Evolutionary conservation across 1,140 invertebrate species (phyloP), one percentile per base, ranked within the genome.

Genomic region (Papilio glaucus): DNA sequence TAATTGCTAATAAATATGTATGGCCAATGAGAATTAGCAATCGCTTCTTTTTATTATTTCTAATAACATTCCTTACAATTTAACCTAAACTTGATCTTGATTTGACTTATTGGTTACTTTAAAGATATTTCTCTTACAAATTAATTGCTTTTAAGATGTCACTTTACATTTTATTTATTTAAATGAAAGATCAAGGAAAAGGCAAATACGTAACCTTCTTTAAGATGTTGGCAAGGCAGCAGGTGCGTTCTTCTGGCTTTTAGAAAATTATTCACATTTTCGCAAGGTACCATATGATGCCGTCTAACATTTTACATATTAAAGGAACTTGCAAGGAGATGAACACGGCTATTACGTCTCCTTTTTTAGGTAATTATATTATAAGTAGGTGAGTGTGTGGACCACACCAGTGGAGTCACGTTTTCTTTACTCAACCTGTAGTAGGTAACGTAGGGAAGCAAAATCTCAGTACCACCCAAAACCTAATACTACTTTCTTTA

Each of bases 261-360:
- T 69, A 69, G 42, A 69, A 45, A 69, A 53, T 69, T 69, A 69
- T 69, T 69, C 67, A 69, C 24, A 49, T 37, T 69, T 69, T 69
- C 42, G 9, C 42, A 69, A 69, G 29, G 42, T 69, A 69, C 42
- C 67, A 69, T 42, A 69, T 69, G 67, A 69, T 53, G 45, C 67
- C 67, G 29, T 53, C 24, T 69, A 53, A 69, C 45, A 69, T 49
- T 69, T 69, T 69, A 69, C n/a, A 69, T 69, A 69, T 49, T 69
- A 53, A 69, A 69, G 21, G 67, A 69, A 69, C 67, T 69, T 53
- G 15, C 29, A 39, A 65, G 21, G 62, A 65, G 62, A 37, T 65
- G 62, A 5, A 41, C 8, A 61, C 29, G 29, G 8, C n/a, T 33
- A 33, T 37, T 61, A 5, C 29, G 7, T 9, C 26, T 33, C 21